A percentile compares a stretch with the other conserved stretches of the same genome.
Evolutionary conservation across 37 sponge, comb jelly and placozoan species (phyloP).

Genomic region (Beroe ovata): DNA sequence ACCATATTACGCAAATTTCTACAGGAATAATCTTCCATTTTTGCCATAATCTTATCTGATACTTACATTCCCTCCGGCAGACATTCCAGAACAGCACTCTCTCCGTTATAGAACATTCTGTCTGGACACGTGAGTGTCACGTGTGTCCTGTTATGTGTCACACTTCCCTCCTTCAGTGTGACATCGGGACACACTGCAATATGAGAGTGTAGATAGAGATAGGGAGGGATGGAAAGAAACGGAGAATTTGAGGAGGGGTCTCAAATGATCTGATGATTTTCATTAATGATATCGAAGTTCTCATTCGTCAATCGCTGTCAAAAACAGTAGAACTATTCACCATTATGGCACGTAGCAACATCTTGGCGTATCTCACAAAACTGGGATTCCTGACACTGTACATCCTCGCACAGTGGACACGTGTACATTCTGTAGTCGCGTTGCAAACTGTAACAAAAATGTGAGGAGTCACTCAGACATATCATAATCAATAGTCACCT

Average conservation of each 20-base stretch:
- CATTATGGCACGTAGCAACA: neutral
- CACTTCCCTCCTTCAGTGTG: neutral
- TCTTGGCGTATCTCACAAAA: neutral
- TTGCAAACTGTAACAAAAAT: neutral
- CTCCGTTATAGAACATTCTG: neutral
- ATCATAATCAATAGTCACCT: no score
- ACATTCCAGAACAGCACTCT: neutral
- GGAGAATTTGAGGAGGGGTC: no score
- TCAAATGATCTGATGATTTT: no score
- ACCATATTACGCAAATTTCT: no score
- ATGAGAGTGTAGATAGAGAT: no score
- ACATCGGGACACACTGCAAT: neutral
- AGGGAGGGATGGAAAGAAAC: no score
- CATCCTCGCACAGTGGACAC: slow-evolving; percentile 34
- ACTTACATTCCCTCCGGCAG: neutral
- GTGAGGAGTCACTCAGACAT: no score
- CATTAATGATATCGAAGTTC: no score
- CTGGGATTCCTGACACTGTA: neutral
- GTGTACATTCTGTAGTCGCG: neutral
- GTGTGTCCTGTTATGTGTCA: neutral
- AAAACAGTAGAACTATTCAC: no score
- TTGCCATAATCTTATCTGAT: no score
- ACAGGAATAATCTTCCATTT: no score
- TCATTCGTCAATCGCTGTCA: no score
- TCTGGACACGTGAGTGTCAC: neutral